Evolutionary conservation across 1,140 invertebrate species (phyloP).

Genomic region (Ceratitis capitata): DNA sequence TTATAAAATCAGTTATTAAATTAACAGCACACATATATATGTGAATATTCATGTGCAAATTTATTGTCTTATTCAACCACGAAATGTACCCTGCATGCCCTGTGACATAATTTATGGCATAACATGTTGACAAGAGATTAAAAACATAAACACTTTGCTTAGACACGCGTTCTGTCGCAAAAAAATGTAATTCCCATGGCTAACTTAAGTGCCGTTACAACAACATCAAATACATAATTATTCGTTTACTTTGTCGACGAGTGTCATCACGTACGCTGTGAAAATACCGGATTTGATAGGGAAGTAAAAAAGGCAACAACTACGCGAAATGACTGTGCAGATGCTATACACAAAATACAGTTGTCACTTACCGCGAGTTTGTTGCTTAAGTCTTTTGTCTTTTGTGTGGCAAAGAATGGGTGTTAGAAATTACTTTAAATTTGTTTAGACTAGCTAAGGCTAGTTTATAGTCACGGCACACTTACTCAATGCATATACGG

Average conservation of each 20-base stretch:
- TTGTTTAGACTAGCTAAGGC: neutral
- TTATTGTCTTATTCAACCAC: neutral
- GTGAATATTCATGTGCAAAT: neutral
- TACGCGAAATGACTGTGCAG: no score
- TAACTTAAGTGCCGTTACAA: no score
- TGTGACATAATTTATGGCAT: neutral
- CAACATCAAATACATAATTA: neutral
- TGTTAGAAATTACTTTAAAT: neutral
- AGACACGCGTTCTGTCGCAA: neutral
- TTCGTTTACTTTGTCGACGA: neutral
- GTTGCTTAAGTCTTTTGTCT: conserved; percentile 11
- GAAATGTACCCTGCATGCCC: neutral
- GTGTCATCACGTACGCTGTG: neutral
- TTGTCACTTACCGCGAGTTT: neutral
- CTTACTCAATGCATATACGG: neutral
- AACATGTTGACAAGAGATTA: neutral
- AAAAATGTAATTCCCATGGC: no score
- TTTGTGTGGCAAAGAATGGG: neutral
- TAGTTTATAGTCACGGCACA: neutral
- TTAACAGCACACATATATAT: neutral
- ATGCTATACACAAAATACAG: no score
- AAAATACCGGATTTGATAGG: neutral
- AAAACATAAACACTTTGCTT: neutral
- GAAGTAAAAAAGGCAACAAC: no score
- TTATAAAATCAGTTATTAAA: no score